These are phyloP conservation scores for Centropus bengalensis DNA, from an alignment of 2,113 vertebrate genomes.

Conservation along the genomic window DNA sequence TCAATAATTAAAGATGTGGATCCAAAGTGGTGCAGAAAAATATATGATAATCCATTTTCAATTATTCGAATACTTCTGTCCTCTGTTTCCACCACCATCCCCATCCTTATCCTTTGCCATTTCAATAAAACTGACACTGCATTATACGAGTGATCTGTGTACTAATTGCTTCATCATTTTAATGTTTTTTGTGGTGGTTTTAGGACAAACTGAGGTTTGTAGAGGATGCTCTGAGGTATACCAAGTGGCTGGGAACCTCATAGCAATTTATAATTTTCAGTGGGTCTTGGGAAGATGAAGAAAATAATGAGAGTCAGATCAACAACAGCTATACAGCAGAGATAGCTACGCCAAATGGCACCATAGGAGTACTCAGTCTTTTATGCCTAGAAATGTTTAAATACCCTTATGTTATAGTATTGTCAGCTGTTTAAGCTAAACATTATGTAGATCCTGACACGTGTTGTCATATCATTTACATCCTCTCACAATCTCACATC, in stretches of 20 bases:
- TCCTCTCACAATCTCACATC: background rate
- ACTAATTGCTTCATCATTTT: constrained; percentile 6
- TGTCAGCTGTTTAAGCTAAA: background rate
- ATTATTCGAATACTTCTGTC: background rate
- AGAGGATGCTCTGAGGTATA: background rate
- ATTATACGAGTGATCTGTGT: background rate
- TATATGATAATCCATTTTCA: background rate
- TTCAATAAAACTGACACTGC: background rate
- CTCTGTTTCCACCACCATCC: background rate
- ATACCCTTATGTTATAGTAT: background rate
- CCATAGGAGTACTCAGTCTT: background rate
- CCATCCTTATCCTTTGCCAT: background rate
- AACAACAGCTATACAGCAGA: background rate
- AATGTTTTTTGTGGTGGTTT: background rate
- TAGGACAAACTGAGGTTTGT: background rate
- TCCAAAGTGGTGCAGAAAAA: background rate
- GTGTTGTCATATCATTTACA: background rate
- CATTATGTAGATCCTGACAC: background rate
- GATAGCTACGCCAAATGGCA: background rate
- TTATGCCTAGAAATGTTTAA: background rate
- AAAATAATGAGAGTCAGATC: background rate
- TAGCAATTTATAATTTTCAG: background rate
- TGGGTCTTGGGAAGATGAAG: background rate
- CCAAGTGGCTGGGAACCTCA: background rate
- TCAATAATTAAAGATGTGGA: background rate